A percentile compares a stretch with the other conserved stretches of the same genome.
phyloP scores from a whole-genome alignment of 2,888 invertebrate genomes.

The Nomada flava region DNA sequence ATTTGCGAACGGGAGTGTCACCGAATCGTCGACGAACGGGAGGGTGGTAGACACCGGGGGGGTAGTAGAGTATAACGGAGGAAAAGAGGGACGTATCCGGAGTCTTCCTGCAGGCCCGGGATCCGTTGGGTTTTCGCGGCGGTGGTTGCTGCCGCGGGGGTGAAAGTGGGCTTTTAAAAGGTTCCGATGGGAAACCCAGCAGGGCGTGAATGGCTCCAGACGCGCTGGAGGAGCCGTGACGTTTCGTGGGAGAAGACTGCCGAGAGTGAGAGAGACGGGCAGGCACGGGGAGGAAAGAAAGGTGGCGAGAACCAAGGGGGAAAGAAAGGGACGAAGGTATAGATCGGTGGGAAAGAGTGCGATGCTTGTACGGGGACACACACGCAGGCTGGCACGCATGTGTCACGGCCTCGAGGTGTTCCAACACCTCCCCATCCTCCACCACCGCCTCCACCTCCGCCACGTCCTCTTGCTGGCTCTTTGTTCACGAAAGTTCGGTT shows the following conservation, averaged over 20 bases:
- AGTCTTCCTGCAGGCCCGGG: slow-evolving; percentile 52
- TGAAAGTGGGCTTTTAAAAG: slow-evolving; percentile 77
- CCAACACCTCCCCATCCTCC: slow-evolving; percentile 42
- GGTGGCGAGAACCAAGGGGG: neutral
- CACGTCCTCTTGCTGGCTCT: slow-evolving; percentile 43
- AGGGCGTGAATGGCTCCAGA: slow-evolving; percentile 74
- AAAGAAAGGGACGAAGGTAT: slow-evolving; percentile 36
- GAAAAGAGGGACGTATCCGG: slow-evolving; percentile 30
- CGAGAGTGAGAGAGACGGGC: slow-evolving; percentile 38
- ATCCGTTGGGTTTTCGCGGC: slow-evolving; percentile 65
- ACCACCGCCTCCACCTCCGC: slow-evolving; percentile 25
- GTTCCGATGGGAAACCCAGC: slow-evolving; percentile 77
- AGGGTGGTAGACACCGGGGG: neutral
- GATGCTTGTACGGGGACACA: slow-evolving; percentile 50
- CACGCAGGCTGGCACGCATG: slow-evolving; percentile 56
- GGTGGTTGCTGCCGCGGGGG: slow-evolving; percentile 70
- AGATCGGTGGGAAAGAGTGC: slow-evolving; percentile 1
- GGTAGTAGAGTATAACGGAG: neutral
- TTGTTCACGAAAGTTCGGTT: slow-evolving; percentile 77
- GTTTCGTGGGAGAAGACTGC: slow-evolving; percentile 48
- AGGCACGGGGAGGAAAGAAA: slow-evolving; percentile 16
- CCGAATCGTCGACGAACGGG: slow-evolving; percentile 27
- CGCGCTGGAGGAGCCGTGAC: slow-evolving; percentile 62
- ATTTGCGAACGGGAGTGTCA: slow-evolving; percentile 45
- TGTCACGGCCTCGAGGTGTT: slow-evolving; percentile 62